These are phyloP conservation scores for Leptinotarsa texana DNA, from an alignment of 1,140 invertebrate genomes.

Conservation along the genomic window DNA sequence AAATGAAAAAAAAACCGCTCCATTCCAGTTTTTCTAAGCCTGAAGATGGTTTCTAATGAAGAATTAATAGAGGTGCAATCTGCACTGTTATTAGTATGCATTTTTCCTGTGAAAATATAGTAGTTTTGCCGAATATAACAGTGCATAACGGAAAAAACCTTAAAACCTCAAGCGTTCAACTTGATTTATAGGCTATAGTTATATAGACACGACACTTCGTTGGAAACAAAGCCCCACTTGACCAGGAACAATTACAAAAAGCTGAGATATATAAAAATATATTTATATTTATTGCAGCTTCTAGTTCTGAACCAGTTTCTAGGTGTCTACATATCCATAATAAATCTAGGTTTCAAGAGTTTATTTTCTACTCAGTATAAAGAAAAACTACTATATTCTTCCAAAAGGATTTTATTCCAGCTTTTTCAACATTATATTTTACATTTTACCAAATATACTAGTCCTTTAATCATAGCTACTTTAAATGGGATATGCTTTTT, in stretches of 20 bases:
- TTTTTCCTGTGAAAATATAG: constrained; percentile 15
- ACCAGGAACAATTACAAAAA: neutral
- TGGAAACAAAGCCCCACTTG: neutral
- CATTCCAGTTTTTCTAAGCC: constrained; percentile 16
- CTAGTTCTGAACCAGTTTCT: neutral
- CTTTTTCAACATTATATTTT: constrained; percentile 10
- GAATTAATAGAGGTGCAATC: neutral
- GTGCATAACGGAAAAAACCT: neutral
- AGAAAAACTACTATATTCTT: constrained; percentile 4
- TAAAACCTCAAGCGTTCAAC: no score
- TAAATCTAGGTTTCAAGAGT: neutral
- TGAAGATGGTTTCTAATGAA: neutral
- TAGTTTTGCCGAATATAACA: constrained; percentile 8
- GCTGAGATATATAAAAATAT: neutral
- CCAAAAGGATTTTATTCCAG: neutral
- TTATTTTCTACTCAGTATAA: constrained; percentile 8
- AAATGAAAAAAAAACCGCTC: constrained; percentile 5
- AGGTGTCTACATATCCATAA: neutral
- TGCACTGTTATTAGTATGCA: constrained; percentile 4
- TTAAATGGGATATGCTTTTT: constrained; percentile 22
- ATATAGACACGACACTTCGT: no score
- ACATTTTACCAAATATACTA: constrained; percentile 28
- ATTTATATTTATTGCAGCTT: neutral
- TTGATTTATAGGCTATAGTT: no score
- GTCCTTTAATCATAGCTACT: constrained; percentile 20